Conservation (phyloP, 2,797 vertebrate genomes). For the Coregonus suidteri region DNA sequence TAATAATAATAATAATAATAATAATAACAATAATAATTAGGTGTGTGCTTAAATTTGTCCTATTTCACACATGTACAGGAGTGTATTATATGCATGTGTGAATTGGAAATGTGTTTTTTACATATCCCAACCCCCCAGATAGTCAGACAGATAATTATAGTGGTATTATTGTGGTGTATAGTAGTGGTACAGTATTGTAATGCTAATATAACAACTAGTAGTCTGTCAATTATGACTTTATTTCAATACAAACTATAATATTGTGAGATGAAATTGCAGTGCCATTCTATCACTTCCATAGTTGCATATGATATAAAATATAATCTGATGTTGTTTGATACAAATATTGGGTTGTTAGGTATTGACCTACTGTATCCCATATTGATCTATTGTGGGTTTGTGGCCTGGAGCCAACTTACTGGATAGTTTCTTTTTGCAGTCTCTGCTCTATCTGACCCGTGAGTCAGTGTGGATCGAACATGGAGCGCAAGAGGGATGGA, state of each 20-base stretch:
- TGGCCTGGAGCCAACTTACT: conserved; percentile 24
- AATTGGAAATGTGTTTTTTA: too few species aligned
- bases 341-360: background rate
- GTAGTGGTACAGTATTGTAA: too few species aligned
- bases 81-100: too few species aligned
- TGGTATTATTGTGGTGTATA: too few species aligned
- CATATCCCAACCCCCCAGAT: too few species aligned
- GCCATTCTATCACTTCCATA: background rate
- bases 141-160: too few species aligned
- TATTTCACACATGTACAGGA: too few species aligned
- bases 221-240: background rate
- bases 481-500: conserved; percentile 5
- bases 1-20: too few species aligned
- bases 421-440: conserved; percentile 39
- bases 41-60: too few species aligned
- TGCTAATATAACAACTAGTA: background rate
- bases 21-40: too few species aligned
- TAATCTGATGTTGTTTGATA: too few species aligned
- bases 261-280: background rate
- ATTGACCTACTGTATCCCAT: background rate
- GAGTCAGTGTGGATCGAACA: conserved; percentile 28
- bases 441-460: background rate
- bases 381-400: conserved; percentile 6
- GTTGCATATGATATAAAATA: background rate
- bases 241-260: background rate